A percentile compares a stretch with the other conserved stretches of the same genome.
Conservation (phyloP, 35 echinoderm and acorn worm genomes). For the Hemicentrotus pulcherrimus region DNA sequence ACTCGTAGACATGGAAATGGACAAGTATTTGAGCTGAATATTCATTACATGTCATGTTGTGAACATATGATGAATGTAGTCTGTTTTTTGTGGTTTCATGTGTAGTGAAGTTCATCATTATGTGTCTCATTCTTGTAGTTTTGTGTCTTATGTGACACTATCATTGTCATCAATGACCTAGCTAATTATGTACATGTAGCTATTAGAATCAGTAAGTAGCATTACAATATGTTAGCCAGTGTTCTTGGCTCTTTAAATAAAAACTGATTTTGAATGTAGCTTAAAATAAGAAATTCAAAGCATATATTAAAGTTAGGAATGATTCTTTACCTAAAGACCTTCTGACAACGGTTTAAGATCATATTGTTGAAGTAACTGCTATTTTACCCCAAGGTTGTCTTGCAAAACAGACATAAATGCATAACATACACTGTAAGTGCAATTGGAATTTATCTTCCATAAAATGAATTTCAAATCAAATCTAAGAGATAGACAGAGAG, state of each 20-base stretch:
- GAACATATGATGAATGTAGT: background rate
- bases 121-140: background rate
- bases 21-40: background rate
- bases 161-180: background rate
- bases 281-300: background rate
- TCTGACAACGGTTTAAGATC: too few relatives aligned
- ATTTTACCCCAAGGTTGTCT: too few relatives aligned
- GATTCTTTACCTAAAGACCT: too few relatives aligned
- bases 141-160: background rate
- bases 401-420: too few relatives aligned
- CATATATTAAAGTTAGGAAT: background rate
- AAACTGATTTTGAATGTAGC: background rate
- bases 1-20: background rate
- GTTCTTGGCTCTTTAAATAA: background rate
- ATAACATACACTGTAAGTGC: too few relatives aligned
- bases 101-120: background rate
- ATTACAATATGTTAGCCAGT: background rate
- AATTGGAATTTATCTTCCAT: too few relatives aligned
- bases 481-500: too few relatives aligned
- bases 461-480: too few relatives aligned
- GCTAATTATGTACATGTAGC: background rate
- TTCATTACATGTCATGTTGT: background rate
- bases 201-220: background rate
- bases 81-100: background rate
- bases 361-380: too few relatives aligned